Conservation (phyloP, 2,888 invertebrate species). For the Galerucella nymphaeae region DNA sequence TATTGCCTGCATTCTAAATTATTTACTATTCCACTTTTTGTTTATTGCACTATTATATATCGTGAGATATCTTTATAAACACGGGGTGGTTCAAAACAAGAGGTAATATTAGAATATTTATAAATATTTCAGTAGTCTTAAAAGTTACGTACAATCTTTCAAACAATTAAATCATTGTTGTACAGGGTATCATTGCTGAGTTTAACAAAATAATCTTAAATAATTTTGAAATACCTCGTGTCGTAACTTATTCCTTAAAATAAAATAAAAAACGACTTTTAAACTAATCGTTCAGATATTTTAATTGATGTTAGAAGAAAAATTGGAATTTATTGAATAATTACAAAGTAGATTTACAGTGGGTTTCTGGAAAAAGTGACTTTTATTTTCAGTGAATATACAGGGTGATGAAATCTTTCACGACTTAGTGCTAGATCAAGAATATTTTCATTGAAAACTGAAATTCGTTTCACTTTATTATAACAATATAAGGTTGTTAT, state of each 20-base stretch:
- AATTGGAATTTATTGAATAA: conserved; percentile 48
- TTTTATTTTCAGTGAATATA: background rate
- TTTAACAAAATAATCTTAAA: conserved; percentile 12
- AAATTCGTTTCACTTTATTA: no score
- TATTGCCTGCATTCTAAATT: background rate
- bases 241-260: conserved; percentile 21
- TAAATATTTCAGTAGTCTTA: conserved; percentile 8
- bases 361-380: conserved; percentile 18
- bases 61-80: conserved; percentile 4
- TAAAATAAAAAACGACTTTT: conserved; percentile 36
- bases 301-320: conserved; percentile 57
- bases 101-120: background rate
- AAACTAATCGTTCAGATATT: conserved; percentile 53
- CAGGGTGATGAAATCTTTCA: background rate
- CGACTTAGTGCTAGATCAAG: no score
- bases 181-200: background rate
- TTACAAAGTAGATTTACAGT: conserved; percentile 43
- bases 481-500: no score
- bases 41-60: background rate
- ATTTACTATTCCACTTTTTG: background rate
- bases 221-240: conserved; percentile 23
- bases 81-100: conserved; percentile 5
- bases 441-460: no score
- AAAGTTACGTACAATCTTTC: conserved; percentile 12
- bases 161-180: conserved; percentile 7